A percentile compares a stretch with the other conserved stretches of the same genome.
phyloP scores from a whole-genome alignment of 2,797 vertebrate species.

The Dipus sagitta region DNA sequence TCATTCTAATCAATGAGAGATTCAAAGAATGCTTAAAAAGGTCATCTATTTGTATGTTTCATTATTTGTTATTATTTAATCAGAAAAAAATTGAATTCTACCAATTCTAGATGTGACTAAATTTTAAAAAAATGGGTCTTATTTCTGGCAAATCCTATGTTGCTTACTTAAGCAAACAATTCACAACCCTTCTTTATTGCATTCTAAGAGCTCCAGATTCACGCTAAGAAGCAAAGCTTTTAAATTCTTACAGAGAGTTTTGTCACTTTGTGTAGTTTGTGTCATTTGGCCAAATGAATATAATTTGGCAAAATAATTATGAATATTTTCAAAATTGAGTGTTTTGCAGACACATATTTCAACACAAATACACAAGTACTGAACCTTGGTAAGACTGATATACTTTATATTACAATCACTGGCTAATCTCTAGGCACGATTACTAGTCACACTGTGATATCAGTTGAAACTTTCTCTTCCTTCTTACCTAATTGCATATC shows the following conservation, averaged over 20 bases:
- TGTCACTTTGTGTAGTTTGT: not conserved
- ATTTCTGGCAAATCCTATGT: not conserved
- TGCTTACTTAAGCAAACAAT: not conserved
- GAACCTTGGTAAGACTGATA: not conserved
- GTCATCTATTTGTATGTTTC: not conserved
- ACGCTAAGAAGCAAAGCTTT: not conserved
- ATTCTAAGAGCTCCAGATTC: not conserved
- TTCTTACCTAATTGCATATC: constrained; percentile 79
- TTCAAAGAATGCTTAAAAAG: not conserved
- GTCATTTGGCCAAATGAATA: not conserved
- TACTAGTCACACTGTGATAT: constrained; percentile 82
- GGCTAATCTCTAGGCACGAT: constrained; percentile 82
- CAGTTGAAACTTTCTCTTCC: constrained; percentile 64
- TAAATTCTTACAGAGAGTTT: not conserved
- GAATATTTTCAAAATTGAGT: not conserved
- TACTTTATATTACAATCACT: constrained; percentile 82
- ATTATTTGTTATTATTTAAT: not conserved
- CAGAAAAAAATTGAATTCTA: not conserved
- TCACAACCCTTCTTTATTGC: not conserved
- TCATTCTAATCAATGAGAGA: not conserved
- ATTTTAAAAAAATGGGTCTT: not conserved
- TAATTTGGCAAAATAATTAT: constrained; percentile 40
- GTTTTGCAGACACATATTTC: not conserved
- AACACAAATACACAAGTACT: not conserved
- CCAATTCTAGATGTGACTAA: not conserved